Base-by-base conservation (phyloP, 2,888 invertebrate genomes). In the Drosophila pseudotakahashii region DNA sequence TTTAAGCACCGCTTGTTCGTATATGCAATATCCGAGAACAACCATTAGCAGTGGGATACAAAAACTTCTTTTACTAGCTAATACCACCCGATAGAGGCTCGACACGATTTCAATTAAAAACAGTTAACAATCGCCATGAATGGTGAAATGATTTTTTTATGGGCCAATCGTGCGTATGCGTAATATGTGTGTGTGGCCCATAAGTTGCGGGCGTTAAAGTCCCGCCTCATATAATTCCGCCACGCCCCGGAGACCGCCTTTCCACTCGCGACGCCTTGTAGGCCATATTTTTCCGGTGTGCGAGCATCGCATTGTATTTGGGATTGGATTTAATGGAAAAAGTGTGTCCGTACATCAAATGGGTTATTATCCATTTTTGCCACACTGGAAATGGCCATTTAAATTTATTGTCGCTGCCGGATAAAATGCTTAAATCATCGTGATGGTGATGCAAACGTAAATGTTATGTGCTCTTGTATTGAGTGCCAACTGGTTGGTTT, bases 141-240 rank as follows among this genome's bases (percentile, higher is more conserved):
- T 48, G 52, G 34, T 19, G 37, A 47, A 71, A 58, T 52, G n/a
- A 26, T 32, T 53, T 30, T 30, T 64, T 53, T 48, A 36, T 69
- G 47, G 47, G 73, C 50, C 54, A 32, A 73, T 42, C 74, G 50
- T 68, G 71, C 81, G 81, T 81, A 88, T 88, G 70, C 81, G 88
- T 79, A 68, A 88, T 57, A 26, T 50, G 54, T 73, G 52, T 73
- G 52, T 30, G 52, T 45, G 30, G 30, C 47, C 41, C 67, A 45
- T 66, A 66, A 66, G 37, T 50, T 39, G 51, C 10, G 50, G 57
- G 45, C 50, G 73, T 72, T 54, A 70, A 69, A 58, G 60, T 23
- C 61, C 60, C 45, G 41, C 16, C 73, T 16, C 73, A 48, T 48
- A 42, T 72, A 72, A 47, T 55, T 9, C 42, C 42, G 32, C 30